Conservation (phyloP, 2,113 vertebrate species). For the Periophthalmodon schlosseri region DNA sequence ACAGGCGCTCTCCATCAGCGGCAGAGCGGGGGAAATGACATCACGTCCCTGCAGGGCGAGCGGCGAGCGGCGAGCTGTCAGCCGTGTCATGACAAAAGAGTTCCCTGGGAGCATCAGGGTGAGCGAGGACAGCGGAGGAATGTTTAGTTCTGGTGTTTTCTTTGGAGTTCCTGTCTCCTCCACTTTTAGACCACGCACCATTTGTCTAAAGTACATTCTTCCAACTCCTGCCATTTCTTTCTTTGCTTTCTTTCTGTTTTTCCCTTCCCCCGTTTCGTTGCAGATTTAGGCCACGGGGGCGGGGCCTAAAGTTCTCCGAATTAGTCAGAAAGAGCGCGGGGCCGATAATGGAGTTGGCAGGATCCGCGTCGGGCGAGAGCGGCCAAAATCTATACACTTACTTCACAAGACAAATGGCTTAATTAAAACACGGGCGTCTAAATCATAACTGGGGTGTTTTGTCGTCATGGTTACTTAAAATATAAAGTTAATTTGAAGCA, state of each 20-base stretch:
- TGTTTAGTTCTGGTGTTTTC: conserved; percentile 50
- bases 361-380: not conserved
- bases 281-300: conserved; percentile 60
- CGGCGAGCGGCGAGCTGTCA: conserved; percentile 61
- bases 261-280: conserved; percentile 30
- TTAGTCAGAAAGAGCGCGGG: conserved; percentile 30
- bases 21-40: conserved; percentile 74
- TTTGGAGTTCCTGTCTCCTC: conserved; percentile 44
- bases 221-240: conserved; percentile 44
- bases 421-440: not conserved
- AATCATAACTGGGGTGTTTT: conserved; percentile 1
- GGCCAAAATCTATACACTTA: conserved; percentile 11
- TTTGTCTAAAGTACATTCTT: conserved; percentile 60
- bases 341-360: conserved; percentile 5
- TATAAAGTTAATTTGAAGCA: not conserved
- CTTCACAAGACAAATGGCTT: conserved; percentile 8
- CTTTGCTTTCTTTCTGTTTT: conserved; percentile 37
- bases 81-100: conserved; percentile 71
- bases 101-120: conserved; percentile 57
- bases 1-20: conserved; percentile 57
- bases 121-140: conserved; percentile 44
- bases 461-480: conserved; percentile 3
- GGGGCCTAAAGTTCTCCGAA: conserved; percentile 60
- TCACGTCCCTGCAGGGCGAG: conserved; percentile 66
- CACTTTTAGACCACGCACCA: conserved; percentile 51